These are phyloP conservation scores for Magallana nippona DNA, from an alignment of 2,888 invertebrate species.

Conservation along the genomic window DNA sequence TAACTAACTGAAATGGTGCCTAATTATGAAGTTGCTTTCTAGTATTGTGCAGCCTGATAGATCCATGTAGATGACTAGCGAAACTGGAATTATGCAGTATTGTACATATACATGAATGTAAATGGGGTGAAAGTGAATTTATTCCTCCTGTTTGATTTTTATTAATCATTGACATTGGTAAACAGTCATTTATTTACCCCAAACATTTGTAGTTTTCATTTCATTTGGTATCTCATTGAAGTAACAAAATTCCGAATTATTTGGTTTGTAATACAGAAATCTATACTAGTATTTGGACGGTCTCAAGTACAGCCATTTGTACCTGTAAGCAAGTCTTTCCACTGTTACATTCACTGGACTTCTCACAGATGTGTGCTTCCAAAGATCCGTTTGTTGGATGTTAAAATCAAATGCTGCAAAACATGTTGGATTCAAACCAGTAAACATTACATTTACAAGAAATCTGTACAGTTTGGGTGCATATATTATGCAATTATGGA, in stretches of 20 bases:
- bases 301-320: background rate
- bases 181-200: background rate
- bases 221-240: background rate
- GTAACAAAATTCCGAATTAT: background rate
- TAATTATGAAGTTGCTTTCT: background rate
- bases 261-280: background rate
- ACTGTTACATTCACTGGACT: background rate
- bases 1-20: slow-evolving; percentile 4
- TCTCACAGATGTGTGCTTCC: slow-evolving; percentile 15
- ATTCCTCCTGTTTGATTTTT: slow-evolving; percentile 13
- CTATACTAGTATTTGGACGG: background rate
- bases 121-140: slow-evolving; percentile 1
- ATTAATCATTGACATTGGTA: slow-evolving; percentile 16
- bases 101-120: slow-evolving; percentile 7
- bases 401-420: slow-evolving; percentile 33
- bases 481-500: slow-evolving; percentile 33
- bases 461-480: slow-evolving; percentile 27
- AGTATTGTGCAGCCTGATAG: slow-evolving; percentile 1
- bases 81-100: background rate
- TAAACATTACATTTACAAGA: slow-evolving; percentile 4
- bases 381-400: background rate
- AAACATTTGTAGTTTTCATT: slow-evolving; percentile 2
- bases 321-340: background rate
- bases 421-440: background rate
- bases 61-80: background rate